These are phyloP conservation scores for Suricata suricatta DNA, from an alignment of 2,113 vertebrate species.

Conservation along the genomic window DNA sequence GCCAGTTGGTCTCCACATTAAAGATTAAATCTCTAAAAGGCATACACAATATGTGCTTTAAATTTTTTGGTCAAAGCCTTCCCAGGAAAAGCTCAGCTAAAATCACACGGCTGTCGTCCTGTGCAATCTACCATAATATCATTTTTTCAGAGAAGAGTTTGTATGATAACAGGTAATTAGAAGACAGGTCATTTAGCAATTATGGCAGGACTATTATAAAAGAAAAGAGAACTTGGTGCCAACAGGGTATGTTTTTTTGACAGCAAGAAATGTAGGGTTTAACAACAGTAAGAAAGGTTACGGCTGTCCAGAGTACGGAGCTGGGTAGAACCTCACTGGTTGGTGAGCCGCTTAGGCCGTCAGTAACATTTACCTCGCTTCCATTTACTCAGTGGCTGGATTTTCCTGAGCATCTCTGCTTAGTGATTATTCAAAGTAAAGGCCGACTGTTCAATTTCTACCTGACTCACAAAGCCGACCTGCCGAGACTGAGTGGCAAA, in stretches of 20 bases:
- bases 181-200: slow-evolving; percentile 27
- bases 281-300: not conserved
- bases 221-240: not conserved
- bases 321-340: too few relatives aligned
- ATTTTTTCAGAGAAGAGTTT: not conserved
- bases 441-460: slow-evolving; percentile 67
- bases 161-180: not conserved
- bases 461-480: slow-evolving; percentile 36
- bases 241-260: slow-evolving; percentile 12
- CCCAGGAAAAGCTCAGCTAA: slow-evolving; percentile 21
- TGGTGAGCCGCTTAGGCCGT: not conserved
- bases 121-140: not conserved
- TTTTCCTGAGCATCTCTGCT: slow-evolving; percentile 39
- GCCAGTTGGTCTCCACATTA: not conserved
- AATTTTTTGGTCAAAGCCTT: not conserved
- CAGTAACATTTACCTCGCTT: not conserved
- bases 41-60: not conserved
- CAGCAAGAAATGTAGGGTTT: not conserved
- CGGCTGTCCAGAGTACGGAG: not conserved
- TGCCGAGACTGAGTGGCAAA: slow-evolving; percentile 27
- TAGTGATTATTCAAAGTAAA: slow-evolving; percentile 64
- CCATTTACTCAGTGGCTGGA: slow-evolving; percentile 14
- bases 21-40: not conserved
- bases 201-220: not conserved
- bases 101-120: not conserved